Percentiles rank a stretch among this genome's conserved stretches.
phyloP scores from a whole-genome alignment of 2,113 vertebrate species.

The Ochotona curzoniae region DNA sequence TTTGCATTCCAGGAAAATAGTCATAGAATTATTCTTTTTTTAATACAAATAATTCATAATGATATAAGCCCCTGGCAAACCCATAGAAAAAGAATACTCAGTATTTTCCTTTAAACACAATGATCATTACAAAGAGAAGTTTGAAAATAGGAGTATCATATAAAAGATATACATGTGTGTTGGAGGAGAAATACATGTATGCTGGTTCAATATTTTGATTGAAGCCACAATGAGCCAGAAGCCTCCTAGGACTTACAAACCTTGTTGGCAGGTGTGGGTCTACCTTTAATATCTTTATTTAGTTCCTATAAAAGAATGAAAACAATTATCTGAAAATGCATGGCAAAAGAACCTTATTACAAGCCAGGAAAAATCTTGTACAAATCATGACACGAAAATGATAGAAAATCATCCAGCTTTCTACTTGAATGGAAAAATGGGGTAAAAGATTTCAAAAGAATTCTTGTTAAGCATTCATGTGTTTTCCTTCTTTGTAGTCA shows the following conservation, averaged over 20 bases:
- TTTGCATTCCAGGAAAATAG: neutral
- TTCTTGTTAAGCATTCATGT: neutral
- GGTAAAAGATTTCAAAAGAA: neutral
- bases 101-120: neutral
- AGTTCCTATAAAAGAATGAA: neutral
- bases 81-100: neutral
- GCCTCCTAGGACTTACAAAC: neutral
- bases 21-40: constrained; percentile 1
- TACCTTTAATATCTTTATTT: neutral
- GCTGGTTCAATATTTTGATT: neutral
- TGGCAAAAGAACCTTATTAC: neutral
- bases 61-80: neutral
- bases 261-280: neutral
- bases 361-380: neutral
- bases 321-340: neutral
- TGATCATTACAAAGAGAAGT: neutral
- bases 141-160: neutral
- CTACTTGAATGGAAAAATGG: neutral
- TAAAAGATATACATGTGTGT: neutral
- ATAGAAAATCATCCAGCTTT: neutral
- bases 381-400: neutral
- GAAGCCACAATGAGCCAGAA: neutral
- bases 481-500: neutral
- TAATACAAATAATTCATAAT: neutral
- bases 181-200: neutral